Evolutionary conservation across 1,140 invertebrate genomes (phyloP).

Genomic region (Heterodera schachtii): DNA sequence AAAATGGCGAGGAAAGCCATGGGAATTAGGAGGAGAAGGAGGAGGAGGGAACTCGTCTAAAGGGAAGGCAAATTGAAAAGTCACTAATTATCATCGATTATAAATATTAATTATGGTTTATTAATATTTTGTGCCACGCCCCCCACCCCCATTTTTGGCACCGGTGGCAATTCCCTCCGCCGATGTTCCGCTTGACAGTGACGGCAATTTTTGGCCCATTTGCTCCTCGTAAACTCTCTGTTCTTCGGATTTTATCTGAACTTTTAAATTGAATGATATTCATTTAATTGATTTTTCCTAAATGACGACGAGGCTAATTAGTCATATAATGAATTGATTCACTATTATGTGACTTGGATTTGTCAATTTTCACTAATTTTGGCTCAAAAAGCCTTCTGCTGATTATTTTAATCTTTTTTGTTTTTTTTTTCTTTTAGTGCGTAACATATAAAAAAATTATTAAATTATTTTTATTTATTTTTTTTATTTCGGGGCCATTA

Average conservation of each 20-base stretch:
- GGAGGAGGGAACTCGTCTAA: not conserved
- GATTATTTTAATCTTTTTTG: too few species aligned
- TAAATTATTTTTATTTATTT: too few species aligned
- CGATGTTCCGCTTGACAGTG: not conserved
- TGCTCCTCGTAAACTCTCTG: conserved; percentile 16
- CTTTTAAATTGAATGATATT: not conserved
- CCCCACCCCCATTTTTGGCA: not conserved
- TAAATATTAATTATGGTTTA: not conserved
- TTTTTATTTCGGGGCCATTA: too few species aligned
- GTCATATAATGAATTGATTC: too few species aligned
- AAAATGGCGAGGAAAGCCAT: not conserved
- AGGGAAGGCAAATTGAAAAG: too few species aligned
- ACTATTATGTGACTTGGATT: too few species aligned
- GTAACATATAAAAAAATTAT: too few species aligned
- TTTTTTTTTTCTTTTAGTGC: too few species aligned
- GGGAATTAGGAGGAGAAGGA: not conserved
- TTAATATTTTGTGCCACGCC: not conserved
- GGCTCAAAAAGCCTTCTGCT: too few species aligned
- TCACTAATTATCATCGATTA: not conserved
- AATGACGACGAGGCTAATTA: not conserved
- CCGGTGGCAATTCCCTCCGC: not conserved
- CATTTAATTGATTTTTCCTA: not conserved
- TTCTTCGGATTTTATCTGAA: conserved; percentile 25
- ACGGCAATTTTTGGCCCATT: conserved; percentile 12
- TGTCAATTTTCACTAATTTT: too few species aligned